Evolutionary conservation across 2,113 vertebrate species (phyloP).

Genomic region (Prolemur simus): DNA sequence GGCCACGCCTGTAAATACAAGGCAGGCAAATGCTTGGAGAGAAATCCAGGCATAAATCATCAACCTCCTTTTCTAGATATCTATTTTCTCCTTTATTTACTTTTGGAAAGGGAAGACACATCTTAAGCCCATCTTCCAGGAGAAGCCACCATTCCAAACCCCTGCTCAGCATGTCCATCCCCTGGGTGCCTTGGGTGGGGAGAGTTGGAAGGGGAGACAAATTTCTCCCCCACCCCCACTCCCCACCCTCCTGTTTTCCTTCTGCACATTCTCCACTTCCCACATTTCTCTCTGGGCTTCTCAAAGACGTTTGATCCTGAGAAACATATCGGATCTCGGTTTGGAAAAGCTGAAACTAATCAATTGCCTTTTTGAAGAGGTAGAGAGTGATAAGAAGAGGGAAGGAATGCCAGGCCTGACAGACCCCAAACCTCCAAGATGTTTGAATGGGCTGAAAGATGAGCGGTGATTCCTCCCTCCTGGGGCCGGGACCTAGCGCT

Average conservation of each 20-base stretch:
- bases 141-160: background rate
- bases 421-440: constrained; percentile 69
- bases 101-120: background rate
- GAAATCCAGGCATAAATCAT: constrained; percentile 77
- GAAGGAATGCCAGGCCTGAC: constrained; percentile 68
- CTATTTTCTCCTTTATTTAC: constrained; percentile 59
- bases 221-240: background rate
- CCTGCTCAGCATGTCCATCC: background rate
- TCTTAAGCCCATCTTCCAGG: background rate
- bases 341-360: constrained; percentile 86
- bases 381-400: constrained; percentile 71
- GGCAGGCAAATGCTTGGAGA: constrained; percentile 76
- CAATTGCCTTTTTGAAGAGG: constrained; percentile 84
- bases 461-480: constrained; percentile 34
- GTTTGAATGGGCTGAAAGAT: constrained; percentile 73
- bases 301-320: constrained; percentile 79
- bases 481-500: background rate
- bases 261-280: background rate
- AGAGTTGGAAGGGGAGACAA: background rate
- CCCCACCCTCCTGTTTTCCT: constrained; percentile 38
- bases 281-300: background rate
- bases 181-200: background rate
- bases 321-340: constrained; percentile 81
- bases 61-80: constrained; percentile 45
- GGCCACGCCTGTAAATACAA: constrained; percentile 81